Conservation (phyloP, 2,797 vertebrate species). For the Sebastes oblongus region DNA sequence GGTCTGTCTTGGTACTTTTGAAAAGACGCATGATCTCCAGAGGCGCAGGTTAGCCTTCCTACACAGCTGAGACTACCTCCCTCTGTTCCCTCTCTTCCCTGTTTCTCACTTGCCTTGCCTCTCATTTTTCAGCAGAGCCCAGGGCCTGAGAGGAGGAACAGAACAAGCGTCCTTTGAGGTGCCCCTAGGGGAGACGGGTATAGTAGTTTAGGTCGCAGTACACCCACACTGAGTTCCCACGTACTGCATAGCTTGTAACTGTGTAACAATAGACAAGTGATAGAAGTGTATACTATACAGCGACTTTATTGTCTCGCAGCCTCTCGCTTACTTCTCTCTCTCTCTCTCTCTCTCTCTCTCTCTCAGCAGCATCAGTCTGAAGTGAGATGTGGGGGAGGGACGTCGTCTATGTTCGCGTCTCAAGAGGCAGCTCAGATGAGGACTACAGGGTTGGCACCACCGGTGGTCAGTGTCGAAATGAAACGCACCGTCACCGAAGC, state of each 20-base stretch:
- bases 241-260: conserved; percentile 53
- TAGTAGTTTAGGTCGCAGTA: conserved; percentile 71
- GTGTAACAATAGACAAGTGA: conserved; percentile 63
- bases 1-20: conserved; percentile 38
- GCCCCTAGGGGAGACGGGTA: conserved; percentile 68
- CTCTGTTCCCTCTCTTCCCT: conserved; percentile 48
- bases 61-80: conserved; percentile 64
- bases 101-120: conserved; percentile 59
- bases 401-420: conserved; percentile 59
- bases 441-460: conserved; percentile 75
- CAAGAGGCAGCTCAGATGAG: conserved; percentile 72
- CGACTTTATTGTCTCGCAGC: conserved; percentile 67
- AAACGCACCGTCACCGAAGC: conserved; percentile 77
- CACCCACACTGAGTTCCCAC: conserved; percentile 72
- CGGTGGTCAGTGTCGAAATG: conserved; percentile 79
- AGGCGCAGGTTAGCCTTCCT: conserved; percentile 73
- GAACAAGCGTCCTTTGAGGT: conserved; percentile 72
- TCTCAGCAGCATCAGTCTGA: conserved; percentile 47
- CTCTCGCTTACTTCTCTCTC: conserved; percentile 29
- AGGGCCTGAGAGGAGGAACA: conserved; percentile 64
- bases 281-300: conserved; percentile 54
- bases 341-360: conserved; percentile 11
- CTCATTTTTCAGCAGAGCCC: conserved; percentile 69
- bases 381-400: conserved; percentile 52
- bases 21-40: conserved; percentile 63